These are phyloP conservation scores for Acrossocheilus fasciatus DNA, from an alignment of 2,797 vertebrate genomes.

Conservation along the genomic window DNA sequence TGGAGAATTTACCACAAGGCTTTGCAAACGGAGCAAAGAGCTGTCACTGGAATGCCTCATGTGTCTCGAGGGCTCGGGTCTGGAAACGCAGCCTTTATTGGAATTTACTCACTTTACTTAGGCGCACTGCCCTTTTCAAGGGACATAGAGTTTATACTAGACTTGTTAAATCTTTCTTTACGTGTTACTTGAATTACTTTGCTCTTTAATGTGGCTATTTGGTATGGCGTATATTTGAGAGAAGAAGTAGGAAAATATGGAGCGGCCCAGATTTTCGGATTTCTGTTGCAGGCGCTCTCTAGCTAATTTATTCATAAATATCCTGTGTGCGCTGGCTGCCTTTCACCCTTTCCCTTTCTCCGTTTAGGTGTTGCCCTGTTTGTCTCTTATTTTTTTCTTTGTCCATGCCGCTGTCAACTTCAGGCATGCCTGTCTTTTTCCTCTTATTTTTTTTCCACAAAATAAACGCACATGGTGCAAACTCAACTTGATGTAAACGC, in stretches of 20 bases:
- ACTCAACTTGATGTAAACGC: constrained; percentile 42
- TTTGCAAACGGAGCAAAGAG: constrained; percentile 72
- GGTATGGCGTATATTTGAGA: constrained; percentile 43
- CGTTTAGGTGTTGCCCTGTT: background rate
- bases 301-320: constrained; percentile 28
- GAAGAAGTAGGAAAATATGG: constrained; percentile 35
- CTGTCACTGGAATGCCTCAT: constrained; percentile 75
- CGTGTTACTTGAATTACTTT: constrained; percentile 60
- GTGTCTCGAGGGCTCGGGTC: constrained; percentile 64
- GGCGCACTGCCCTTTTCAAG: constrained; percentile 70
- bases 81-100: constrained; percentile 75
- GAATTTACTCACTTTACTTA: constrained; percentile 70
- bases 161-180: constrained; percentile 73
- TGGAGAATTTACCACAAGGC: constrained; percentile 74
- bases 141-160: constrained; percentile 66
- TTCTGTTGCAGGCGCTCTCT: background rate
- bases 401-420: background rate
- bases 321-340: background rate
- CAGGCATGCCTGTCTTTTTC: background rate
- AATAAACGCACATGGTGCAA: constrained; percentile 20
- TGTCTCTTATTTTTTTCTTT: constrained; percentile 13
- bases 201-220: constrained; percentile 67
- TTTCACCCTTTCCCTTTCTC: background rate
- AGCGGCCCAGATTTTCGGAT: background rate
- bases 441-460: background rate